A percentile compares a stretch with the other conserved stretches of the same genome.
Evolutionary conservation across 2,888 invertebrate genomes (phyloP).

Genomic region (Desoria tigrina): DNA sequence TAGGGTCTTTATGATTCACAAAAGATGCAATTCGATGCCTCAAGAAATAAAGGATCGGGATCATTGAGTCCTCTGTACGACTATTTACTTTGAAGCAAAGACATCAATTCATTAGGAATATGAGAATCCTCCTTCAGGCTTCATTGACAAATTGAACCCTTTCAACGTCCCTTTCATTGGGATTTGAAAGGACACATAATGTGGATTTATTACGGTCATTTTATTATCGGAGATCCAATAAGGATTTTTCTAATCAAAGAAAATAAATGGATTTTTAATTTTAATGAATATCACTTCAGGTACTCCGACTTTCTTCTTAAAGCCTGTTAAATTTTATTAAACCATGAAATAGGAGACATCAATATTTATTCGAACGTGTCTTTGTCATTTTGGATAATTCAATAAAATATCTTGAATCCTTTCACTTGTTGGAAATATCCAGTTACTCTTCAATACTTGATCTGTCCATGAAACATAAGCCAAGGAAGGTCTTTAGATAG

Average conservation of each 20-base stretch:
- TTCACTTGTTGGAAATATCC: too few relatives aligned
- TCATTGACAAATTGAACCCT: conserved; percentile 16
- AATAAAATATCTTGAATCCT: too few relatives aligned
- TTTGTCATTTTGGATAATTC: too few relatives aligned
- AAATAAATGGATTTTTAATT: neutral
- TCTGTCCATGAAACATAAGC: too few relatives aligned
- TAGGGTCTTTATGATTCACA: conserved; percentile 1
- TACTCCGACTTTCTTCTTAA: too few relatives aligned
- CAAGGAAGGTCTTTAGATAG: too few relatives aligned
- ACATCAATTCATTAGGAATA: conserved; percentile 6
- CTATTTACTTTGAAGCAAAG: conserved; percentile 4
- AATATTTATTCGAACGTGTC: too few relatives aligned
- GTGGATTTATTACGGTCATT: neutral
- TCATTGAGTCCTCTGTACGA: conserved; percentile 1
- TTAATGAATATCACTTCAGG: neutral
- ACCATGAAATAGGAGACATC: too few relatives aligned
- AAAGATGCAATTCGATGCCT: conserved; percentile 9
- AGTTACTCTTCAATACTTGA: too few relatives aligned
- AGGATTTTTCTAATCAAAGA: neutral
- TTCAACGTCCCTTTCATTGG: conserved; percentile 2
- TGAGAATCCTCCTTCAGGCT: neutral
- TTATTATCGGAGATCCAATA: neutral
- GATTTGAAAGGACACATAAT: neutral
- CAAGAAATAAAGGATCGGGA: neutral
- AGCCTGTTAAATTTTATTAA: too few relatives aligned